A percentile compares a stretch with the other conserved stretches of the same genome.
These are phyloP conservation scores for Chitala chitala DNA, from an alignment of 2,113 vertebrate genomes.

Conservation along the genomic window DNA sequence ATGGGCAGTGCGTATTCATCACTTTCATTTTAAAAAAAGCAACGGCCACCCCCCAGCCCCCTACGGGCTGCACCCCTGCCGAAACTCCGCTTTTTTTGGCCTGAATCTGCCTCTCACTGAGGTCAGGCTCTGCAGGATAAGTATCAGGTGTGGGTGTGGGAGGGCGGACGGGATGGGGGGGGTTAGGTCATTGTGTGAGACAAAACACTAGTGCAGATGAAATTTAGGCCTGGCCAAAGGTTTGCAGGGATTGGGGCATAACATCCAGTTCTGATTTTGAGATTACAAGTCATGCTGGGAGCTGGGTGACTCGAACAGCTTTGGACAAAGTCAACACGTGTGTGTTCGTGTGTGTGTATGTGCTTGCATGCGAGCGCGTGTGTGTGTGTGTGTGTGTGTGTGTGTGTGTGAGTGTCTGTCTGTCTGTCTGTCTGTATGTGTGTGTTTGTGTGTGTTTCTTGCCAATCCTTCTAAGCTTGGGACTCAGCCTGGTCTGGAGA, in stretches of 20 bases:
- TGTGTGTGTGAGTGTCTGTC: slow-evolving; percentile 3
- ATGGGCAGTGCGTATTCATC: slow-evolving; percentile 27
- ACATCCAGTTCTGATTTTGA: slow-evolving; percentile 21
- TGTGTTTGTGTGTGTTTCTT: slow-evolving; percentile 21
- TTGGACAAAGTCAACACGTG: too few relatives aligned
- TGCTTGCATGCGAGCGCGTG: too few relatives aligned
- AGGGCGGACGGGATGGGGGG: background rate
- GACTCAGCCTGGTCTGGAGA: slow-evolving; percentile 9
- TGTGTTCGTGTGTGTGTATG: too few relatives aligned
- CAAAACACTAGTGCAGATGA: too few relatives aligned
- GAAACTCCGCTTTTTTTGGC: background rate
- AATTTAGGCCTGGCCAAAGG: too few relatives aligned
- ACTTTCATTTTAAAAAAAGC: slow-evolving; percentile 23
- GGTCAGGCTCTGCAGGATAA: background rate
- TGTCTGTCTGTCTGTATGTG: background rate
- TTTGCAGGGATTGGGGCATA: too few relatives aligned
- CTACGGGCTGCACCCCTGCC: background rate
- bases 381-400: slow-evolving; percentile 3
- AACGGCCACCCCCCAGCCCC: background rate
- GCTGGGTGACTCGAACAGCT: too few relatives aligned
- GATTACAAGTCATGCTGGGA: background rate
- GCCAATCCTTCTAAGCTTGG: slow-evolving; percentile 39
- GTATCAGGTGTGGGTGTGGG: background rate
- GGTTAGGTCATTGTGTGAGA: too few relatives aligned
- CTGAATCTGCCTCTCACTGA: background rate